Conservation (phyloP, 1,140 invertebrate species). For the Stegodyphus mimosarum region DNA sequence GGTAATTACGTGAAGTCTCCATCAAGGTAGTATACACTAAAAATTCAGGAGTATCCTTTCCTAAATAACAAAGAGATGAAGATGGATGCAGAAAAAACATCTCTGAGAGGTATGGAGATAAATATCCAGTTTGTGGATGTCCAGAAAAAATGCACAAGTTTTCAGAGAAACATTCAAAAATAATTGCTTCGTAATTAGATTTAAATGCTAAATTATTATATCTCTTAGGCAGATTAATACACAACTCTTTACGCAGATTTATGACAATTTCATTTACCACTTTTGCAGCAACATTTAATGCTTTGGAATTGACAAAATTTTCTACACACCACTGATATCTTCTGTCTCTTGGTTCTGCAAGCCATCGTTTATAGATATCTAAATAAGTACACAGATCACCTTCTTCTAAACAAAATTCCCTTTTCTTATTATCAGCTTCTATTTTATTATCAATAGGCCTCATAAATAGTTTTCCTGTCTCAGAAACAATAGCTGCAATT, state of each 20-base stretch:
- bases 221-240: conserved; percentile 77
- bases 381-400: conserved; percentile 93
- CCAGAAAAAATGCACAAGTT: conserved; percentile 84
- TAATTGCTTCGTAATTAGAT: conserved; percentile 80
- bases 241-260: conserved; percentile 83
- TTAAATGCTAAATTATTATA: conserved; percentile 76
- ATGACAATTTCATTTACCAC: conserved; percentile 75
- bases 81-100: conserved; percentile 86
- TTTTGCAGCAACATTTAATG: conserved; percentile 37
- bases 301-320: conserved; percentile 45
- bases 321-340: conserved; percentile 42
- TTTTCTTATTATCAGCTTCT: conserved; percentile 69
- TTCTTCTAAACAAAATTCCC: conserved; percentile 77
- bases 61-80: conserved; percentile 85
- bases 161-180: conserved; percentile 89
- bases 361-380: conserved; percentile 78
- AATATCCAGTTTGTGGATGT: conserved; percentile 84
- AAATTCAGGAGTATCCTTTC: conserved; percentile 30
- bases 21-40: conserved; percentile 34
- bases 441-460: conserved; percentile 70
- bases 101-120: conserved; percentile 83
- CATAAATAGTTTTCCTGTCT: conserved; percentile 83
- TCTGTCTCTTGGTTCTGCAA: neutral
- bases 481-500: conserved; percentile 90
- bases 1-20: conserved; percentile 38